Evolutionary conservation across 2,888 invertebrate genomes (phyloP), one percentile per base, ranked within the genome.

Genomic region (Autographa pulchrina): DNA sequence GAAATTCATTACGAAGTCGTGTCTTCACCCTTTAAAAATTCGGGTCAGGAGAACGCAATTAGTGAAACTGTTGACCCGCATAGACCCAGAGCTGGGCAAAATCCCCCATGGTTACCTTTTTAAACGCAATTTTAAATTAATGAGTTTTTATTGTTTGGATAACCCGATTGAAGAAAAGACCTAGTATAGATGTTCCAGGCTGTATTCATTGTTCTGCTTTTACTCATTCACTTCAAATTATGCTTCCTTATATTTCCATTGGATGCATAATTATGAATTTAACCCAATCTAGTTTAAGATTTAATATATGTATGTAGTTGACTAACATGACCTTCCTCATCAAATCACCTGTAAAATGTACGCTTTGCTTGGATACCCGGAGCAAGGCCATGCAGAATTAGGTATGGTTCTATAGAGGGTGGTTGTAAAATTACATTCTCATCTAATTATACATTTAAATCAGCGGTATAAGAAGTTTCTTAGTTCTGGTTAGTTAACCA

Each of bases 1-100:
- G 64, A 74, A 82, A 81, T 78, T 76, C 70, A 80, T 80, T 83
- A 81, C 63, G 69, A 71, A 75, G 74, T 72, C 74, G 71, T 66
- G 70, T 80, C 74, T 78, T 76, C 35, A 72, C 77, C 68, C 72
- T 80, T 78, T 72, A 62, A 65, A 65, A 61, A 76, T 71, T 54
- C 68, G 62, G 78, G 78, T 81, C 68, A 69, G 65, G 35, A 52
- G n/a, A 56, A 52, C 61, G 38, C n/a, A 43, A 38, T 61, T 58
- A n/a, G 54, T 56, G 13, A 20, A 20, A 4, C 20, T 56, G 54
- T 56, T 13, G 54, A 56, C 54, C 54, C 20, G 54, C 25, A 25
- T 25, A 20, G 18, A 18, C 20, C 20, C 54, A 20, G 11, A 56
- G 25, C 54, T 25, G 20, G 54, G 54, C 20, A 56, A 56, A 56